Base-by-base conservation (phyloP, 2,113 vertebrate species). In the Elephantulus edwardii region DNA sequence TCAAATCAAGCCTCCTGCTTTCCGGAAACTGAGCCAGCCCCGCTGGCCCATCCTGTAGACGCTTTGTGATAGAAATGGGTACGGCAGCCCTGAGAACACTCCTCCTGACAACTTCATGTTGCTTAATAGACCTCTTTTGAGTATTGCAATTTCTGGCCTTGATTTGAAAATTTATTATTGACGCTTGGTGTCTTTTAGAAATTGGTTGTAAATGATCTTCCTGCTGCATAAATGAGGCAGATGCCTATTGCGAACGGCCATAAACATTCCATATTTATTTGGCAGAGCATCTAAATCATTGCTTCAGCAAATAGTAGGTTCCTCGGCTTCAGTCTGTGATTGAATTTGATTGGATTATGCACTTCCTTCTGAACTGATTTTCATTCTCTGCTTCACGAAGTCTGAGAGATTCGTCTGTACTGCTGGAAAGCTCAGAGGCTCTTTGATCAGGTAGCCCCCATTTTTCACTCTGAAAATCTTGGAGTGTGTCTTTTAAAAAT, bases 101-200 rank as follows among this genome's bases (percentile, higher is more conserved):
- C 28, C 66, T 85, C 89, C 92, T 81, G 83, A 88, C 76, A 92
- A 38, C 89, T 89, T 95, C 83, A 30, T 89, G 33, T 74, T 76
- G 52, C 85, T 91, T 92, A 86, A 94, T 92, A 90, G 81, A 83
- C 56, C n/a, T 83, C 78, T 83, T 91, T 95, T 78, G 87, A 94
- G 30, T 56, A 80, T 82, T 95, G 42, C 52, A 89, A 68, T 93
- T 94, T 93, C 56, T 82, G 84, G 68, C 33, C 77, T 94, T 1
- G 33, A 95, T 95, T 93, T 89, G 71, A 88, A 90, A 82, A 85
- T 93, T 93, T 96, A 95, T 90, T 94, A 95, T 92, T 87, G 93
- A 94, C 3, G 66, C 72, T 93, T 82, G 72, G 6, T 93, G 70
- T 90, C 72, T 90, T 92, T 92, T 76, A 74, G 89, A 96, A 95